Conservation (phyloP, 2,113 vertebrate species). For the Uria aalge region DNA sequence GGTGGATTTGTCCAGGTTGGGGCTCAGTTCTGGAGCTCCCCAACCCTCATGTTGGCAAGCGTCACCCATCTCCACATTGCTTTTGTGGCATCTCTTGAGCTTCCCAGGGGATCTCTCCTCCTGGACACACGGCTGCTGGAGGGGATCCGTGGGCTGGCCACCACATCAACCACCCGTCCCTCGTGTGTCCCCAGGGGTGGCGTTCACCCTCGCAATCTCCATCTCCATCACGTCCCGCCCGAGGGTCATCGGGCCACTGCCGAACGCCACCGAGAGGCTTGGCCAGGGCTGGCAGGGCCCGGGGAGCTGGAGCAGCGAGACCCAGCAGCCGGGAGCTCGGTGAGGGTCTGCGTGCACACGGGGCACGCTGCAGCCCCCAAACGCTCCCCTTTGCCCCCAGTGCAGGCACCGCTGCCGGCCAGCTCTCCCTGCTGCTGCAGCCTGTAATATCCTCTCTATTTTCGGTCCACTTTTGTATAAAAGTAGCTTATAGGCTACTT, state of each 20-base stretch:
- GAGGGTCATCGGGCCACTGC: fast-evolving
- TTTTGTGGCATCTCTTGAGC: neutral
- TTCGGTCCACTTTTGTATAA: constrained; percentile 14
- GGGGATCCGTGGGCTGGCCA: neutral
- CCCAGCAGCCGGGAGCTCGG: neutral
- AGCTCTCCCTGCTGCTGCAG: neutral
- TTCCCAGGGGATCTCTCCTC: neutral
- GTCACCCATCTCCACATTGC: neutral
- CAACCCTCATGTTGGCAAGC: fast-evolving
- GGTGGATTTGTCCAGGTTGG: neutral
- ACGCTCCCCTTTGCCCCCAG: neutral
- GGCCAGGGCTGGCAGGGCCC: neutral
- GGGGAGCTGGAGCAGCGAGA: neutral
- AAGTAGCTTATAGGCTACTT: constrained; percentile 16
- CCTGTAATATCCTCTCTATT: neutral
- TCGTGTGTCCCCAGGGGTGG: neutral
- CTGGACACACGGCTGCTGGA: neutral
- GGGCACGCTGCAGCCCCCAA: neutral
- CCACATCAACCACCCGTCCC: neutral
- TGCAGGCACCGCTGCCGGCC: fast-evolving
- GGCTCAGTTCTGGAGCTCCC: neutral
- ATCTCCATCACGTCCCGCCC: neutral
- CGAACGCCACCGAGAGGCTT: fast-evolving
- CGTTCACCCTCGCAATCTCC: neutral
- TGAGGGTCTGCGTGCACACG: neutral